Evolutionary conservation across 2,888 invertebrate species (phyloP).

Genomic region (Lamellibrachia columna): DNA sequence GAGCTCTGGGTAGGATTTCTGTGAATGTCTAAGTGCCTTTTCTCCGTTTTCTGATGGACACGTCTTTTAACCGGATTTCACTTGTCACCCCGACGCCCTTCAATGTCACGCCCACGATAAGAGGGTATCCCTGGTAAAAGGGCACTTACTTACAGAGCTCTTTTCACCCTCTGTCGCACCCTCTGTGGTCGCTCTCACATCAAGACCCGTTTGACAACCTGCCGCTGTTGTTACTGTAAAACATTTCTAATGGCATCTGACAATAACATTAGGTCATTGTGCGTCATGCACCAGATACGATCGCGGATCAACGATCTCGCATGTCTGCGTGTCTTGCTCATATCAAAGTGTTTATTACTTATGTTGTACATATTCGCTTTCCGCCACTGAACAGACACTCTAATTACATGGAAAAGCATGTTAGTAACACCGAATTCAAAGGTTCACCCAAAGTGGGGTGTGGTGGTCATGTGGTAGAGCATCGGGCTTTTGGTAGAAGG

Average conservation of each 20-base stretch:
- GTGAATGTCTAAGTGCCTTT: neutral
- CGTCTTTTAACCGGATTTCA: neutral
- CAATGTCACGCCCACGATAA: slow-evolving; percentile 9
- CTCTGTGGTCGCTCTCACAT: neutral
- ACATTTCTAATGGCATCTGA: neutral
- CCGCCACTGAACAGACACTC: neutral
- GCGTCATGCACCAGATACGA: neutral
- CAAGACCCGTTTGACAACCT: neutral
- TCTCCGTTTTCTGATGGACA: neutral
- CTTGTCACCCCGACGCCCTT: neutral
- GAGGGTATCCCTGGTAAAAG: neutral
- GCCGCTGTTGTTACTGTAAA: neutral
- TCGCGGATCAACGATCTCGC: neutral
- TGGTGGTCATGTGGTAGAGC: too few species aligned
- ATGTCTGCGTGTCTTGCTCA: neutral
- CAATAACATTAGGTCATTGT: neutral
- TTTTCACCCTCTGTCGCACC: neutral
- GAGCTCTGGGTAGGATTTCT: neutral
- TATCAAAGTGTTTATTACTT: neutral
- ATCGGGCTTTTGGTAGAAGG: too few species aligned
- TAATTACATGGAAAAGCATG: neutral
- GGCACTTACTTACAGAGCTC: neutral
- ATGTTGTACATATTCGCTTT: neutral
- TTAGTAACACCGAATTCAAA: neutral
- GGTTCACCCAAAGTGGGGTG: neutral